Evolutionary conservation across 2,888 invertebrate genomes (phyloP).

Genomic region (Sepioteuthis lessoniana): DNA sequence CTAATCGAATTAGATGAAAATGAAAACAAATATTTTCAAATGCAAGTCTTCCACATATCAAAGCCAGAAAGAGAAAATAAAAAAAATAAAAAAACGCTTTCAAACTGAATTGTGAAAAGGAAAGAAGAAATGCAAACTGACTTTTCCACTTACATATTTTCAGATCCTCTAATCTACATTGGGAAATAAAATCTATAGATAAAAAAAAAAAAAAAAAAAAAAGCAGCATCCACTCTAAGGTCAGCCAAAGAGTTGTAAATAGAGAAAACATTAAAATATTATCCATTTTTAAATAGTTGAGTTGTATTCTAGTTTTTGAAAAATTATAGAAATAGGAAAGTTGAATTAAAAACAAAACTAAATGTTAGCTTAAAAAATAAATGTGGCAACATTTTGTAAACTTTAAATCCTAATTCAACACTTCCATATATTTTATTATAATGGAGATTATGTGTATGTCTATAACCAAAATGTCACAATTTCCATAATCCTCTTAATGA

Average conservation of each 20-base stretch:
- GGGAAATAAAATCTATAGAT: not conserved
- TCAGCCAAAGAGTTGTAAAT: not conserved
- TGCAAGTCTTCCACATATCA: not conserved
- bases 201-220: too few species aligned
- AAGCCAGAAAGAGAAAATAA: not conserved
- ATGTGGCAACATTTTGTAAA: too few species aligned
- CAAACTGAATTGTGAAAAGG: not conserved
- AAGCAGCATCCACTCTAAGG: not conserved
- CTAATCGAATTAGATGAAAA: constrained; percentile 24
- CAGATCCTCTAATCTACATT: not conserved
- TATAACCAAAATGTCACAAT: too few species aligned
- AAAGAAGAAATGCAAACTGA: not conserved
- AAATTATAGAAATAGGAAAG: not conserved
- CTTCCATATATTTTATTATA: too few species aligned
- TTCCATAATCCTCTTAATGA: too few species aligned
- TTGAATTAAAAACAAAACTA: not conserved
- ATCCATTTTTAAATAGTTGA: not conserved
- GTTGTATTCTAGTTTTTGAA: not conserved
- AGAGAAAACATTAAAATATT: not conserved
- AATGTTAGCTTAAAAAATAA: too few species aligned
- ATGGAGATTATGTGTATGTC: too few species aligned
- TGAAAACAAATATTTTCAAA: not conserved
- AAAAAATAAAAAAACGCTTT: not conserved
- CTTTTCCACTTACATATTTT: not conserved
- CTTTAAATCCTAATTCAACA: too few species aligned